Evolutionary conservation across 2,113 vertebrate species (phyloP), one percentile per base, ranked within the genome.

Genomic region (Marmota flaviventris): DNA sequence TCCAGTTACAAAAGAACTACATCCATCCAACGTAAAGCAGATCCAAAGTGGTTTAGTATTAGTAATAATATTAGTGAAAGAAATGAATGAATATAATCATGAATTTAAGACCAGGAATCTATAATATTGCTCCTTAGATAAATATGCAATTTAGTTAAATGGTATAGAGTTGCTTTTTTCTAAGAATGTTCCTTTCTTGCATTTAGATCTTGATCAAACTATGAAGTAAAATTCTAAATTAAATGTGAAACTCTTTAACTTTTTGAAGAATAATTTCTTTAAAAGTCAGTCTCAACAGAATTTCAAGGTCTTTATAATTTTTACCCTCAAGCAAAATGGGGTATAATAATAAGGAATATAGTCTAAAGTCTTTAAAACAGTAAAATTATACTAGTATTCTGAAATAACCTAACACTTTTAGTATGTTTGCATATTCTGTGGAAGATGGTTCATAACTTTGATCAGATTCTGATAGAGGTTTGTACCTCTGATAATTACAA

Each of bases 141-240:
- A 93, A 77, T 37, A 45, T 56, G 14, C 11, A 58, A 22, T 77
- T 51, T 83, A 69, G 5, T 12, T 93, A 63, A 96, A 16, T n/a
- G 34, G 65, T 10, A 0, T 32, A 85, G 34, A 65, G 34, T 85
- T 92, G 24, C 29, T 82, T 87, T 84, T 63, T 84, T 73, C 29
- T 51, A 81, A 69, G 1, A 76, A 73, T 0, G 0, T 58, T 86
- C 37, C 24, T 61, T 53, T 93, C 42, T 90, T 89, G 24, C 29
- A 45, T 96, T 96, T 94, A 37, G 88, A 85, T 45, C 37, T 95
- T 91, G 82, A 85, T 85, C 14, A 87, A 95, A 16, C 34, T 56
- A 34, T 34, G 8, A 34, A 37, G 53, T 75, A 82, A 94, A 95
- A 88, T 91, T 14, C 48, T 86, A 87, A 77, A 79, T 96, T 72